phyloP scores from a whole-genome alignment of 2,113 vertebrate genomes.

The Xiphophorus maculatus region DNA sequence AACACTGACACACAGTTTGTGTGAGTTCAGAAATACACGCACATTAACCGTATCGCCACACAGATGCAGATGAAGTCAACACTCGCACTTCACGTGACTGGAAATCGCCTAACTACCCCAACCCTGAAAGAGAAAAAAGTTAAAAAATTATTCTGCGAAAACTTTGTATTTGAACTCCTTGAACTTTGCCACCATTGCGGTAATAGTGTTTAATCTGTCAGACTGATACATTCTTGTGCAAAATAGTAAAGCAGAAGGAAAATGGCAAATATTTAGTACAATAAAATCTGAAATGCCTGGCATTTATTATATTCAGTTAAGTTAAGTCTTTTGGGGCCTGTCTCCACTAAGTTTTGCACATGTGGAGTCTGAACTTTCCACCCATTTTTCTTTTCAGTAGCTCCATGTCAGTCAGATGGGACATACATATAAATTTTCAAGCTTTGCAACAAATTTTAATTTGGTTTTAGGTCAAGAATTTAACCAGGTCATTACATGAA shows the following conservation, averaged over 20 bases:
- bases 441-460: no score
- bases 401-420: no score
- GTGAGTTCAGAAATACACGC: constrained; percentile 8
- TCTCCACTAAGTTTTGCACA: background rate
- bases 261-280: background rate
- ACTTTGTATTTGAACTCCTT: no score
- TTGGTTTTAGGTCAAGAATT: no score
- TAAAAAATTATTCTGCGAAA: no score
- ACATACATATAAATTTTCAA: no score
- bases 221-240: background rate
- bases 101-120: background rate
- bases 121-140: no score
- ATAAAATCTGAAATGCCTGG: background rate
- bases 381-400: no score
- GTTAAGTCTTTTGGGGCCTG: background rate
- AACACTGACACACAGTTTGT: constrained; percentile 50
- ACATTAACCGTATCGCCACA: background rate
- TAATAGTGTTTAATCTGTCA: no score
- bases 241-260: background rate
- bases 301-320: background rate
- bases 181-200: no score
- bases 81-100: background rate
- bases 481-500: no score
- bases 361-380: background rate
- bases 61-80: background rate